Base-by-base conservation (phyloP, 2,113 vertebrate genomes). In the Ancistrus triradiatus region DNA sequence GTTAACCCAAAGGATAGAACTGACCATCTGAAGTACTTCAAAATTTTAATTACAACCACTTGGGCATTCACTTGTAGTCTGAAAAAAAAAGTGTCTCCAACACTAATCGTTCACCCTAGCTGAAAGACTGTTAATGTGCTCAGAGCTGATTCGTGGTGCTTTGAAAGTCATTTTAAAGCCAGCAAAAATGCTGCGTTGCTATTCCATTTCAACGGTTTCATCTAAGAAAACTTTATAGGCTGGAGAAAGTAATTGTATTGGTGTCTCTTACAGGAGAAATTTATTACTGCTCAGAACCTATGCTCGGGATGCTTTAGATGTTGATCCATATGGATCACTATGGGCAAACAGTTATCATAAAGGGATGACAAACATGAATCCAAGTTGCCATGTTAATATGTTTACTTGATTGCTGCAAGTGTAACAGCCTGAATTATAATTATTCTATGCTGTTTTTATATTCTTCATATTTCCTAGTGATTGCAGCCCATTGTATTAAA, bases 141-240 rank as follows among this genome's bases (percentile, higher is more conserved):
- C 38, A n/a, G 4, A 48, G 53, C 22, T 50, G 33, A 38, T 49
- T 66, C 31, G 31, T 58, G 22, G 11, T 42, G 44, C 53, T 27
- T n/a, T 48, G 52, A 57, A 49, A 31, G 42, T 66, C 33, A 31
- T 24, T 64, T n/a, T 17, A 10, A 9, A 19, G 2, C 19, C n/a
- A n/a, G 24, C 5, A 2, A 33, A 25, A 46, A 1, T 22, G 27
- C 28, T 44, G 11, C 38, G n/a, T 6, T 35, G 40, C 15, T 6
- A 25, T 46, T n/a, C n/a, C n/a, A n/a, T n/a, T n/a, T n/a, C n/a
- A n/a, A n/a, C n/a, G n/a, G n/a, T n/a, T n/a, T n/a, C n/a, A n/a
- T n/a, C n/a, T n/a, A n/a, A n/a, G n/a, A n/a, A n/a, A n/a, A n/a
- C n/a, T n/a, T n/a, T n/a, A n/a, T n/a, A n/a, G n/a, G n/a, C n/a